Conservation (phyloP, 1,140 invertebrate genomes). For the Streblospio benedicti region DNA sequence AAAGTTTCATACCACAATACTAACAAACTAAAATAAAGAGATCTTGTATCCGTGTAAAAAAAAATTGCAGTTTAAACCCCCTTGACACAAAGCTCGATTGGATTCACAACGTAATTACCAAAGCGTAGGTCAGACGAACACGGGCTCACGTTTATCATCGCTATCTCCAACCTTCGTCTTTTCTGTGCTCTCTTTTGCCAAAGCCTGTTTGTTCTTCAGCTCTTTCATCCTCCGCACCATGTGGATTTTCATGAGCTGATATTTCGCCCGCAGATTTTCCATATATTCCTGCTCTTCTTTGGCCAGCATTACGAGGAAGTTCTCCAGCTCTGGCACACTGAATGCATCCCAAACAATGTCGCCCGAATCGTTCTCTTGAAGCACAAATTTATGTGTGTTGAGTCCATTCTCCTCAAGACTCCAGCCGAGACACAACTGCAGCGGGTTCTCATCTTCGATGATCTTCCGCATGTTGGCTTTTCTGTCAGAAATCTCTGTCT, state of each 20-base stretch:
- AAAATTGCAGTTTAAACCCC: too few relatives aligned
- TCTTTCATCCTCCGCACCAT: constrained; percentile 16
- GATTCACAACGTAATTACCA: too few relatives aligned
- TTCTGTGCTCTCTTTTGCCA: not conserved
- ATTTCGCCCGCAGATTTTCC: constrained; percentile 51
- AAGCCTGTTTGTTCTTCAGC: not conserved
- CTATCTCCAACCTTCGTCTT: too few relatives aligned
- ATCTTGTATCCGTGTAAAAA: too few relatives aligned
- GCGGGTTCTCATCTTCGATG: constrained; percentile 50
- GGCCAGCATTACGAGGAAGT: constrained; percentile 54
- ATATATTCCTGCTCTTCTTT: constrained; percentile 54
- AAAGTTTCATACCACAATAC: too few relatives aligned
- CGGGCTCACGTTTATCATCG: not conserved
- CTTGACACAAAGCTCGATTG: too few relatives aligned
- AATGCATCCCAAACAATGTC: constrained; percentile 58
- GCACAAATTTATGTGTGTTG: constrained; percentile 48
- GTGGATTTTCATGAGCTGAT: constrained; percentile 38
- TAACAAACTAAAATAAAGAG: too few relatives aligned
- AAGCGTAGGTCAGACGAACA: not conserved
- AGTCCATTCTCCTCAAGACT: constrained; percentile 19
- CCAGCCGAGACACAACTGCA: constrained; percentile 50
- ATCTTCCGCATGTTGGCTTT: constrained; percentile 44
- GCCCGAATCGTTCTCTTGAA: constrained; percentile 58
- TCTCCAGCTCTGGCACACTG: constrained; percentile 54
- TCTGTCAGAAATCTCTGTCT: constrained; percentile 15